Percentiles rank a stretch among this genome's conserved stretches.
Conservation (phyloP, 2,888 invertebrate species). For the Rhagium mordax region DNA sequence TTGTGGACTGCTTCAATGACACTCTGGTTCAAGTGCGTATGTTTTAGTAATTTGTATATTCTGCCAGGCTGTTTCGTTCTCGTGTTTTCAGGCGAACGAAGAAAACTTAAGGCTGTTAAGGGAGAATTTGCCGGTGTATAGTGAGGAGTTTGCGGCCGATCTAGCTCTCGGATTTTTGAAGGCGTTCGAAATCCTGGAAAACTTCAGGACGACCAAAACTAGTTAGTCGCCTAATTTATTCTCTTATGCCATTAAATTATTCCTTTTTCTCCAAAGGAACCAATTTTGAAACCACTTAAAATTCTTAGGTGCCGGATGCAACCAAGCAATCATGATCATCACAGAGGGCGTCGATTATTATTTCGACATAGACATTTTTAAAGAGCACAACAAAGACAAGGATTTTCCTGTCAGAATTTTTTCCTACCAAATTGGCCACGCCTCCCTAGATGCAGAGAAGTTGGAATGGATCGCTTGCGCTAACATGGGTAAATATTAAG, state of each 20-base stretch:
- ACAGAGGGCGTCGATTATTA: conserved; percentile 97
- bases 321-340: conserved; percentile 97
- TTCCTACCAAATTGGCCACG: conserved; percentile 92
- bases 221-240: too few species aligned
- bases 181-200: conserved; percentile 87
- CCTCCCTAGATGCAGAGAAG: conserved; percentile 87
- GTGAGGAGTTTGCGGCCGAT: conserved; percentile 60
- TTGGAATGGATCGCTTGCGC: conserved; percentile 98
- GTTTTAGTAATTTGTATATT: background rate
- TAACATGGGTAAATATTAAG: conserved; percentile 79
- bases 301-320: conserved; percentile 73
- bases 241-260: too few species aligned
- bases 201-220: conserved; percentile 55
- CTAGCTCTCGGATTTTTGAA: conserved; percentile 71
- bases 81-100: conserved; percentile 65
- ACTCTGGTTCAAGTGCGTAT: conserved; percentile 79
- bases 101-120: conserved; percentile 67
- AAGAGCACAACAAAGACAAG: conserved; percentile 83
- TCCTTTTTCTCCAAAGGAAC: too few species aligned
- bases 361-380: conserved; percentile 87
- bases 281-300: too few species aligned
- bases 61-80: background rate
- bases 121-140: conserved; percentile 63
- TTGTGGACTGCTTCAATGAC: conserved; percentile 92
- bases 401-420: conserved; percentile 91